Evolutionary conservation across 2,797 vertebrate species (phyloP).

Genomic region (Acipenser oxyrinchus): DNA sequence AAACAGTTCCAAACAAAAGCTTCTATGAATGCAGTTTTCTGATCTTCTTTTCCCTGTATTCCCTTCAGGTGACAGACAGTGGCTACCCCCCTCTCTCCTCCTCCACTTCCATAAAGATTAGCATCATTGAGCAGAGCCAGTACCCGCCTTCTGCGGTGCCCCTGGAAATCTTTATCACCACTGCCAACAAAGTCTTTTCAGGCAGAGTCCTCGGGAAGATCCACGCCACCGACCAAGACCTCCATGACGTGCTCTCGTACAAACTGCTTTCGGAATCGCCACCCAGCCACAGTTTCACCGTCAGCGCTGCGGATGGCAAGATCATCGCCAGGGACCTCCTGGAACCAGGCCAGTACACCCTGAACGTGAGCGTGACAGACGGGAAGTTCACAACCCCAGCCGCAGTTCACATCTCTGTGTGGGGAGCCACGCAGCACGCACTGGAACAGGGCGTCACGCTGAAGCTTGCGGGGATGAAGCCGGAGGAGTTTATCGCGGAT

Average conservation of each 20-base stretch:
- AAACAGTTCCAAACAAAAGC: no score
- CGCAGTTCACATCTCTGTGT: slow-evolving; percentile 67
- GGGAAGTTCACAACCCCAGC: slow-evolving; percentile 70
- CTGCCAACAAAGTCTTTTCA: slow-evolving; percentile 56
- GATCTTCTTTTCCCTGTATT: neutral
- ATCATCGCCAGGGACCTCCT: slow-evolving; percentile 70
- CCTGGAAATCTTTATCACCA: slow-evolving; percentile 85
- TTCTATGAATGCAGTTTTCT: no score
- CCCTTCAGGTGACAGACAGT: slow-evolving; percentile 76
- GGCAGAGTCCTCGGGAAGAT: slow-evolving; percentile 79
- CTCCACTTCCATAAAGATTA: slow-evolving; percentile 75
- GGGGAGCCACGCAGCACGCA: slow-evolving; percentile 59
- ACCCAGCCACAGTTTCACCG: slow-evolving; percentile 55
- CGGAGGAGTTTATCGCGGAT: slow-evolving; percentile 84
- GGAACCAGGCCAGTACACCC: slow-evolving; percentile 65
- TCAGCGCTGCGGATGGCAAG: slow-evolving; percentile 71
- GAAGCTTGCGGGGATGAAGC: slow-evolving; percentile 63
- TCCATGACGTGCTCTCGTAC: slow-evolving; percentile 74
- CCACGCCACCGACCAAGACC: slow-evolving; percentile 86
- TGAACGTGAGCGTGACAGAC: slow-evolving; percentile 84
- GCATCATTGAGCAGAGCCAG: slow-evolving; percentile 78
- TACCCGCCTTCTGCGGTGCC: slow-evolving; percentile 78
- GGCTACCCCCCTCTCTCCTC: slow-evolving; percentile 85
- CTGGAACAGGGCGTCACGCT: slow-evolving; percentile 74
- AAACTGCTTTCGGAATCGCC: slow-evolving; percentile 54